Evolutionary conservation across 2,888 invertebrate genomes (phyloP), one percentile per base, ranked within the genome.

Genomic region (Papilio protenor): DNA sequence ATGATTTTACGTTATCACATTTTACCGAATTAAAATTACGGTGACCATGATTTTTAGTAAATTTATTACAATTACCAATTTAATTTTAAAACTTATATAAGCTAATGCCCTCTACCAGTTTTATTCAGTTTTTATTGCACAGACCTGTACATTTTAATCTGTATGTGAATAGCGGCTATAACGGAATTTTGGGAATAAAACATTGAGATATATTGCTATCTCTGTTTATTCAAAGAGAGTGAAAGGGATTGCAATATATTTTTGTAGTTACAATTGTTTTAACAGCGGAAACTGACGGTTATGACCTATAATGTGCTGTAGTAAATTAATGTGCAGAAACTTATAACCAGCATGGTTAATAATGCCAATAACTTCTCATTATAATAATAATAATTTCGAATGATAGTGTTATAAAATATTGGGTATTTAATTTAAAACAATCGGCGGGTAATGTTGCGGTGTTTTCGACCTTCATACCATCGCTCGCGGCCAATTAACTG

Each of bases 401-500:
- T 40, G 21, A 11, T 16, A 52, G 14, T 72, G 6, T 73, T 73
- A 55, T 77, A 55, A 72, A 6, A 77, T 52, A 55, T 18, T 11
- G 11, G 57, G 70, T 70, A 18, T 57, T 70, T 3, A 66, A 64
- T 75, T 59, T 73, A 57, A 78, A 74, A 71, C 75, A 71, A 75
- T 33, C 71, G n/a, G 45, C 52, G 45, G 64, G 57, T 76, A 77
- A 47, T 71, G 77, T 74, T 78, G 77, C 78, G 74, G 77, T 83
- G 85, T 81, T 83, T 79, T 78, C 84, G 91, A 90, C 93, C 92
- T 93, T 91, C 86, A 87, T 88, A 87, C 84, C 84, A 82, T 80
- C 84, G 83, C 87, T 91, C 89, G 90, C 81, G 89, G 90, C 87
- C 92, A 91, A 90, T 89, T 85, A 86, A 85, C 85, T 85, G 86